Evolutionary conservation across 2,888 invertebrate genomes (phyloP).

Genomic region (Pseudanteris insignis): DNA sequence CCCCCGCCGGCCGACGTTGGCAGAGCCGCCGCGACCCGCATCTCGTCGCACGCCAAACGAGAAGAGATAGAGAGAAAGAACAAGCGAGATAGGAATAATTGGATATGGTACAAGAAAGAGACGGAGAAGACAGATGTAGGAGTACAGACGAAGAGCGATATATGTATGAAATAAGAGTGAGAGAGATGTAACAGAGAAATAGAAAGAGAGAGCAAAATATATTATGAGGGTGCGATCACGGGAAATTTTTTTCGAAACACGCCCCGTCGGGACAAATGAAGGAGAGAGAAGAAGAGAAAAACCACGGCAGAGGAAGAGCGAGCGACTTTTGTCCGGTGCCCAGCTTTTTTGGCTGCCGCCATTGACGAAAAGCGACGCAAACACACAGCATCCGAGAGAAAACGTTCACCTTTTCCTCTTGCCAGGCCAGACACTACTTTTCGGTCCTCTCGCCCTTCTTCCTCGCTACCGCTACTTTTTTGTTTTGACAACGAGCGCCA

Average conservation of each 20-base stretch:
- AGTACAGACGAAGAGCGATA: not conserved
- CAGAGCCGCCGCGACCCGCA: conserved; percentile 54
- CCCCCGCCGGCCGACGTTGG: conserved; percentile 80
- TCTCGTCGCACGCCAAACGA: conserved; percentile 29
- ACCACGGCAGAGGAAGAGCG: not conserved
- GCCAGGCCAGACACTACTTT: conserved; percentile 13
- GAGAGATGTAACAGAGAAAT: not conserved
- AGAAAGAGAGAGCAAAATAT: not conserved
- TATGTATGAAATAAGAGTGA: too few relatives aligned
- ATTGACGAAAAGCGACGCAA: conserved; percentile 35
- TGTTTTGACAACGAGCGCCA: conserved; percentile 6
- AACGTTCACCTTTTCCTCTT: conserved; percentile 19
- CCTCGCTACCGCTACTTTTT: not conserved
- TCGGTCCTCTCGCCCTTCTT: conserved; percentile 4
- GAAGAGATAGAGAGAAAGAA: conserved; percentile 10
- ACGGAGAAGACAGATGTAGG: too few relatives aligned
- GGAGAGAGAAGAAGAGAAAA: not conserved
- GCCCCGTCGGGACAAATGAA: conserved; percentile 8
- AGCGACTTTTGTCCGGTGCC: conserved; percentile 26
- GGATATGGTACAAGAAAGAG: too few relatives aligned
- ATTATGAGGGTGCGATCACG: not conserved
- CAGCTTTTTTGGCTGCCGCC: conserved; percentile 34
- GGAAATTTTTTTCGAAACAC: conserved; percentile 21
- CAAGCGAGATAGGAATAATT: not conserved
- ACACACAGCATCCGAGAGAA: conserved; percentile 29